Evolutionary conservation across 2,888 invertebrate genomes (phyloP), one percentile per base, ranked within the genome.

Genomic region (Aphodius sticticus): DNA sequence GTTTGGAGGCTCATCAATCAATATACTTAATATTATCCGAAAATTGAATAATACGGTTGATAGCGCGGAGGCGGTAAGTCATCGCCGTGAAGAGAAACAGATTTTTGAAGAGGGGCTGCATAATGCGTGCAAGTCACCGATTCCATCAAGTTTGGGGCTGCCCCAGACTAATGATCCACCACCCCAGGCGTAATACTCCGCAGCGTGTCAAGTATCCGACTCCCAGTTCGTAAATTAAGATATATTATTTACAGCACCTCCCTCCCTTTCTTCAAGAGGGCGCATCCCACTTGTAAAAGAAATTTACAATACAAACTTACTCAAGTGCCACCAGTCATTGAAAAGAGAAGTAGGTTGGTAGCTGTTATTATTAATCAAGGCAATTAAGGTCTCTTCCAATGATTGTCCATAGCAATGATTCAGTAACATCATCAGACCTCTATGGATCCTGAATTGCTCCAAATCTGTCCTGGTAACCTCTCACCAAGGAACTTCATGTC

Each of bases 241-340:
- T 53, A 53, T 53, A 53, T 53, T 53, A 53, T 53, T 53, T 53
- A 53, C 53, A 53, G 53, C 53, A 53, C 53, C 53, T 53, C 53
- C 53, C 53, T 53, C n/a, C n/a, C 53, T 53, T 53, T 53, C 53
- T 53, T 53, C 53, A 53, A 53, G 53, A 5, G 12, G 1, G 53
- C 7, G 53, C 53, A 53, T 12, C 12, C 53, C 53, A 53, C 53
- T 53, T 5, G 53, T 53, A 53, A 53, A 53, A 53, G 9, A 9
- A 53, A 53, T 12, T 53, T 53, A 53, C 26, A 26, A 26, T 26
- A 26, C 26, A 3, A 26, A 26, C 26, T 26, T 26, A 26, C 26
- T 26, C 26, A 26, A 26, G 26, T 26, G 26, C 26, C 26, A 26
- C 3, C 26, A 1, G 26, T 1, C 26, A 26, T 26, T 26, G 3